phyloP scores from a whole-genome alignment of 2,797 vertebrate species.

The Sebastes elongatus region DNA sequence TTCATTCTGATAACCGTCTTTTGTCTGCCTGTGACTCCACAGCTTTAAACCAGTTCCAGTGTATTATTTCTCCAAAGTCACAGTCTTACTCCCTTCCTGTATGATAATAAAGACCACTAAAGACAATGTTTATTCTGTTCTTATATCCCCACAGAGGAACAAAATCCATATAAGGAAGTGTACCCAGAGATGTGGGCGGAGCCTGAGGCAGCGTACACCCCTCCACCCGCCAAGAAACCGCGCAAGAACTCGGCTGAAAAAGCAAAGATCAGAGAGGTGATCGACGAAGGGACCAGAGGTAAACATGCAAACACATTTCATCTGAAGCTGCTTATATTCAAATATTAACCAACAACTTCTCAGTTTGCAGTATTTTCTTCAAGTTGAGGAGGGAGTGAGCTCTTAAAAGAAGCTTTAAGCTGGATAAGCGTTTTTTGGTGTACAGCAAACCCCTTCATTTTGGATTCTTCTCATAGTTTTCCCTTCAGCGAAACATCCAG shows the following conservation, averaged over 20 bases:
- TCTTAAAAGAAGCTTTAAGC: background rate
- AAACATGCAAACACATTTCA: slow-evolving; percentile 4
- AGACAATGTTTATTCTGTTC: background rate
- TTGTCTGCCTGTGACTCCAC: background rate
- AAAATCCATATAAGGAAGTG: slow-evolving; percentile 95
- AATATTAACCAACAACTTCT: background rate
- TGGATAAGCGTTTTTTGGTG: too few relatives aligned
- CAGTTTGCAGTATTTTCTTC: background rate
- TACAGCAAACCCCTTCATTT: background rate
- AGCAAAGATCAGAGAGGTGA: slow-evolving; percentile 94
- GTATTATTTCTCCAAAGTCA: background rate
- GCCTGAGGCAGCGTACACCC: slow-evolving; percentile 92
- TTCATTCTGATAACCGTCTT: too few relatives aligned
- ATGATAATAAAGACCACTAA: background rate
- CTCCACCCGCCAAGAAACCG: slow-evolving; percentile 93
- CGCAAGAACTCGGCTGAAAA: slow-evolving; percentile 90
- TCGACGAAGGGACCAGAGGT: slow-evolving; percentile 97
- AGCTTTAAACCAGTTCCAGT: background rate
- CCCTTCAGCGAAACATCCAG: background rate
- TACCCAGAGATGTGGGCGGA: slow-evolving; percentile 97
- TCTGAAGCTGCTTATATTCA: background rate
- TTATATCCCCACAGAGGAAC: slow-evolving; percentile 84
- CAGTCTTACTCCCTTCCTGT: background rate
- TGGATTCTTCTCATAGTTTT: background rate
- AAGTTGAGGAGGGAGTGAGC: background rate